Percentiles rank a stretch among this genome's conserved stretches.
These are phyloP conservation scores for Melanotaenia pygmaea DNA, from an alignment of 2,797 vertebrate species.

Conservation along the genomic window DNA sequence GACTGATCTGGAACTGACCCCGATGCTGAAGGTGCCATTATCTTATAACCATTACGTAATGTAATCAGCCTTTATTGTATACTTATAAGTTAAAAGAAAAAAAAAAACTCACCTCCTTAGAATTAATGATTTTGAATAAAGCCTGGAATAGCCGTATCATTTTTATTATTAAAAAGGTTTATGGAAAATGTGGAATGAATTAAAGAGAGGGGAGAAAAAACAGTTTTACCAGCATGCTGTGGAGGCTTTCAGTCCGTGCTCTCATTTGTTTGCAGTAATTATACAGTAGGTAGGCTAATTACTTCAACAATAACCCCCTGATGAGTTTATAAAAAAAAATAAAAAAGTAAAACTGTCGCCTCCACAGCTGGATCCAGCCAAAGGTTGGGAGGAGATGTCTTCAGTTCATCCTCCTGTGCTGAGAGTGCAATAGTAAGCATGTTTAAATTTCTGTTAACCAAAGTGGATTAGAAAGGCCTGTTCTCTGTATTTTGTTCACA, in stretches of 20 bases:
- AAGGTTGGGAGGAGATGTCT: constrained; percentile 20
- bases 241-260: constrained; percentile 10
- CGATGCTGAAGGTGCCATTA: neutral
- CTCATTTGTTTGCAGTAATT: constrained; percentile 57
- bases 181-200: constrained; percentile 18
- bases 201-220: neutral
- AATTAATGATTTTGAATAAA: constrained; percentile 25
- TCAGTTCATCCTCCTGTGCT: constrained; percentile 37
- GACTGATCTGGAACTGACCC: constrained; percentile 2
- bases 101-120: neutral
- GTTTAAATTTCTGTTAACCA: constrained; percentile 54
- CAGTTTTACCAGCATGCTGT: constrained; percentile 1
- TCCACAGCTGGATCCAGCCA: constrained; percentile 11
- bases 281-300: constrained; percentile 46
- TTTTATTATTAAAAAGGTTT: constrained; percentile 14
- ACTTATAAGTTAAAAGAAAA: neutral
- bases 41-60: neutral
- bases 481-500: constrained; percentile 39
- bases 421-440: constrained; percentile 37
- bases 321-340: constrained; percentile 34
- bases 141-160: neutral
- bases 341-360: constrained; percentile 33
- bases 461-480: constrained; percentile 60
- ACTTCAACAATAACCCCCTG: constrained; percentile 52
- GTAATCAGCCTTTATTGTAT: neutral